Evolutionary conservation across 2,888 invertebrate species (phyloP), one percentile per base, ranked within the genome.

Genomic region (Stenichneumon culpator): DNA sequence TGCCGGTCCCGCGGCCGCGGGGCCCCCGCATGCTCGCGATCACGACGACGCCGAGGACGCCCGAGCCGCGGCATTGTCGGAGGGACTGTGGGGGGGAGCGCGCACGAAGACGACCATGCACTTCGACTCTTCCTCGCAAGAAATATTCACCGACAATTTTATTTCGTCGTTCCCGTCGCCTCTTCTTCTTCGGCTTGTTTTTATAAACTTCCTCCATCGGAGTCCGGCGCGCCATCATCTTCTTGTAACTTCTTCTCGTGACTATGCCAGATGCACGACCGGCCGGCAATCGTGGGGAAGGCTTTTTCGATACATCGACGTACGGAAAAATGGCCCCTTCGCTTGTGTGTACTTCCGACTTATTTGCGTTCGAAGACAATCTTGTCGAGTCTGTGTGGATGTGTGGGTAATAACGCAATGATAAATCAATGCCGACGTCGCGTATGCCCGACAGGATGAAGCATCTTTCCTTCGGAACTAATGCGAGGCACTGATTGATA

Each of bases 261-360:
- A 84, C 84, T 70, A 50, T 54, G 77, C 79, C 81, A 84, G 81
- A 84, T 84, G 80, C 84, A 84, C 84, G 84, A 84, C 54, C 84
- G 44, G 68, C 44, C 73, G 39, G n/a, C 68, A 78, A 78, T 84
- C 84, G 84, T 84, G 81, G 77, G 14, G 14, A 47, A 52, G 54
- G 28, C 52, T 57, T 52, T 36, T 39, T 84, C 81, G 84, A 84
- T 81, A 84, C 69, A 25, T 25, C 57, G 83, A 77, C 54, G 70
- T 63, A 44, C 9, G 75, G 60, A 73, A 72, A 81, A 78, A 81
- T 78, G 57, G 68, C 16, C 44, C 2, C 16, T 11, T 1, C 6
- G 54, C 67, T 19, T 25, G 39, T 65, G 44, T 82, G 63, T 54
- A 52, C 72, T 72, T 67, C 78, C 69, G 39, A 77, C 73, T 81